Base-by-base conservation (phyloP, 1,140 invertebrate species). In the Zelostemma sp. region DNA sequence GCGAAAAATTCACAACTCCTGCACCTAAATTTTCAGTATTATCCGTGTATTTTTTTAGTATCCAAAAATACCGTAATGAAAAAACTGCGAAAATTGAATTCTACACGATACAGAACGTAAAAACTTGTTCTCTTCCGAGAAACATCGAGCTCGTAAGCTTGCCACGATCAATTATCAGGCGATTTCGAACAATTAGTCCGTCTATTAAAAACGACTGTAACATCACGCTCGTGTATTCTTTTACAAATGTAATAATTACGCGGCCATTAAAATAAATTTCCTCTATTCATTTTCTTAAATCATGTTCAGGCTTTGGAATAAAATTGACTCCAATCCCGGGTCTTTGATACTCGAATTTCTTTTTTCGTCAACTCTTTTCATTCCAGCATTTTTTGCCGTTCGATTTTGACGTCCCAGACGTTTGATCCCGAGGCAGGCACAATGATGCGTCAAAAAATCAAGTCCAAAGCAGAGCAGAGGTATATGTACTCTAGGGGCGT, bases 151-250 rank as follows among this genome's bases (percentile, higher is more conserved):
- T n/a, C n/a, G n/a, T n/a, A n/a, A n/a, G 25, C 25, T 50, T 61
- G 63, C 50, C 64, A 68, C 49, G 35, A 72, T 75, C 45, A 68
- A 74, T 74, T 68, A 72, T 46, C 41, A 45, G 11, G 12, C 43
- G 25, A 53, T 64, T 50, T 46, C 43, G 64, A 74, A 75, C 53
- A 64, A 75, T 75, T 72, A 75, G 56, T 14, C 40, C 35, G 59
- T 38, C 58, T 58, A 64, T 74, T 75, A 74, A 55, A 8, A 6
- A 40, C 35, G 59, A 58, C 41, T 19, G 38, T 21, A 33, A 57
- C 51, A 51, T 40, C 1, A 40, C 14, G 5, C 4, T 40, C 35
- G 1, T 40, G 14, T 40, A 40, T 40, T 40, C 4, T 40, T 40
- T 12, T 12, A 12, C 35, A 12, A 12, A 40, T 40, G 5, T 12